These are phyloP conservation scores for Scaptodrosophila lebanonensis DNA, from an alignment of 1,140 invertebrate genomes.

Conservation along the genomic window DNA sequence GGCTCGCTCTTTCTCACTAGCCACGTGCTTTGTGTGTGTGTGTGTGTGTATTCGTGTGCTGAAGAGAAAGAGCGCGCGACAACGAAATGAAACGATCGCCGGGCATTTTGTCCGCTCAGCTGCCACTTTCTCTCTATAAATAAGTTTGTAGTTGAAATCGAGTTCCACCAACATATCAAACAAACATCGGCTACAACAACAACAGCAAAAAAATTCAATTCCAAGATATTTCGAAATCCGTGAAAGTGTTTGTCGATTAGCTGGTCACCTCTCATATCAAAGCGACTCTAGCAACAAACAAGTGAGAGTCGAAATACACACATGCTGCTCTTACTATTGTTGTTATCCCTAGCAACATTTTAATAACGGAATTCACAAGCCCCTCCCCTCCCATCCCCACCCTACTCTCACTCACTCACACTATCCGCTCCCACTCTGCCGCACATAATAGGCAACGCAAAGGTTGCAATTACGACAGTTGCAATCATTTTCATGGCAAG, in stretches of 20 bases:
- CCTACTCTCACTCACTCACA: constrained; percentile 1
- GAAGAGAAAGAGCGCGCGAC: constrained; percentile 2
- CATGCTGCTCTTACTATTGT: background rate
- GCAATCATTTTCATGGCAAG: constrained; percentile 32
- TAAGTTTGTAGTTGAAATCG: constrained; percentile 61
- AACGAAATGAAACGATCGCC: background rate
- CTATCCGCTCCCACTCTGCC: background rate
- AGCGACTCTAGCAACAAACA: constrained; percentile 10
- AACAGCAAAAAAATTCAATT: no score
- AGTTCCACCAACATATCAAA: constrained; percentile 35
- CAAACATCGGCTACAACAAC: no score
- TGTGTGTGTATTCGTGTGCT: background rate
- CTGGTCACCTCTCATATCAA: constrained; percentile 28
- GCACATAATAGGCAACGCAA: constrained; percentile 19
- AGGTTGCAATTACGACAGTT: constrained; percentile 43
- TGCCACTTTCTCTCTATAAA: constrained; percentile 65
- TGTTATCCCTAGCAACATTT: background rate
- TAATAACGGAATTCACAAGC: no score
- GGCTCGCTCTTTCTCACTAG: constrained; percentile 37
- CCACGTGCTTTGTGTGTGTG: background rate
- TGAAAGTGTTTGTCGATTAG: constrained; percentile 34
- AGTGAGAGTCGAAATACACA: constrained; percentile 22
- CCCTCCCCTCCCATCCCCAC: background rate
- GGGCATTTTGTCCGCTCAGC: constrained; percentile 1
- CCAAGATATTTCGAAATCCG: constrained; percentile 49